A percentile compares a stretch with the other conserved stretches of the same genome.
Conservation (phyloP, 1,140 invertebrate genomes). For the Marisa cornuarietis region DNA sequence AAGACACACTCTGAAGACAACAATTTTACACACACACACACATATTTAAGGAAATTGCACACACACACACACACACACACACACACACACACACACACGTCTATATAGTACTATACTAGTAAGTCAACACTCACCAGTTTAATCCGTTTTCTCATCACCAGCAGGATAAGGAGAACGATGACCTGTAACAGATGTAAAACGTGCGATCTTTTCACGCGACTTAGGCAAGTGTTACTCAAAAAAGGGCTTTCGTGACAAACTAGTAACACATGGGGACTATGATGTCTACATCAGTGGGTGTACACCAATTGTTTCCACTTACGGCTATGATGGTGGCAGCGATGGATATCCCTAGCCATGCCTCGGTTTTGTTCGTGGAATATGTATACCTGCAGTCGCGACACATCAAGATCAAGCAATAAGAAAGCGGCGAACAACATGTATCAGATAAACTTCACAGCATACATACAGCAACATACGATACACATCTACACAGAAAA, state of each 20-base stretch:
- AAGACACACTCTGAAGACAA: neutral
- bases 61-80: neutral
- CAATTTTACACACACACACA: slow-evolving; percentile 4
- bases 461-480: too few species aligned
- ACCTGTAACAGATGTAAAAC: slow-evolving; percentile 69
- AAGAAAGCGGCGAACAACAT: too few species aligned
- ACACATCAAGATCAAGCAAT: neutral
- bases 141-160: slow-evolving; percentile 81
- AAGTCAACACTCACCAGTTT: slow-evolving; percentile 68
- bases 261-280: neutral
- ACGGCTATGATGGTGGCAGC: slow-evolving; percentile 12
- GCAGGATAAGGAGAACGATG: slow-evolving; percentile 80
- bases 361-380: neutral
- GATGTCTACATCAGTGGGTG: neutral
- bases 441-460: too few species aligned
- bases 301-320: neutral
- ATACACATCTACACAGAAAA: too few species aligned
- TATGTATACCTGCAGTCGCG: slow-evolving; percentile 18
- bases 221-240: too few species aligned
- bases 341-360: slow-evolving; percentile 17
- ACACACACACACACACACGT: neutral
- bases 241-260: too few species aligned
- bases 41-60: too few species aligned
- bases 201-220: too few species aligned
- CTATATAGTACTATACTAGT: neutral